Evolutionary conservation across 1,140 invertebrate genomes (phyloP), one percentile per base, ranked within the genome.

Genomic region (Anoplolepis gracilipes): DNA sequence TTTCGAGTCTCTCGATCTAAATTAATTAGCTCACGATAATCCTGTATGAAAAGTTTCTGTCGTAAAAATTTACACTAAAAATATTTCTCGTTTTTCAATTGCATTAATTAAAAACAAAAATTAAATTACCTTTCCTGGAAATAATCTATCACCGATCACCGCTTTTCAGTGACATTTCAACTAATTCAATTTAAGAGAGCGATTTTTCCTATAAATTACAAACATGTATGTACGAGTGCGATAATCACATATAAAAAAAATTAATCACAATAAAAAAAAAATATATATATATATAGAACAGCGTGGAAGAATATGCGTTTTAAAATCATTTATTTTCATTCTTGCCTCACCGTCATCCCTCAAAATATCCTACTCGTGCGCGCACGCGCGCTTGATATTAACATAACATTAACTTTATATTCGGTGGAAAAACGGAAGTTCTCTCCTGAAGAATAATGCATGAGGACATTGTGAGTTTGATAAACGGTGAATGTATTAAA

Each of bases 251-350:
- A n/a, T n/a, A n/a, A n/a, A n/a, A n/a, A n/a, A n/a, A n/a, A n/a
- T n/a, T n/a, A n/a, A n/a, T n/a, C n/a, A n/a, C n/a, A n/a, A n/a
- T n/a, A n/a, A n/a, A n/a, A n/a, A n/a, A n/a, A n/a, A n/a, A n/a
- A n/a, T n/a, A n/a, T n/a, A n/a, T n/a, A n/a, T n/a, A n/a, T n/a
- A n/a, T n/a, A n/a, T n/a, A n/a, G n/a, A n/a, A 75, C 7, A 16
- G 30, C 28, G 16, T 33, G 30, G 4, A 16, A 70, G 33, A n/a
- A 28, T 13, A 36, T 22, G 46, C 0, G 36, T 25, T 73, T 73
- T 59, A 69, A 79, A 79, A 79, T 82, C 55, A 72, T 82, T 73
- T n/a, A n/a, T n/a, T n/a, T n/a, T n/a, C n/a, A n/a, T n/a, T n/a
- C n/a, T 73, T 42, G 36, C 65, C 42, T 30, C 19, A 28, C 36